A percentile compares a stretch with the other conserved stretches of the same genome.
Conservation (phyloP, 2,888 invertebrate genomes). For the Cephonodes hylas region DNA sequence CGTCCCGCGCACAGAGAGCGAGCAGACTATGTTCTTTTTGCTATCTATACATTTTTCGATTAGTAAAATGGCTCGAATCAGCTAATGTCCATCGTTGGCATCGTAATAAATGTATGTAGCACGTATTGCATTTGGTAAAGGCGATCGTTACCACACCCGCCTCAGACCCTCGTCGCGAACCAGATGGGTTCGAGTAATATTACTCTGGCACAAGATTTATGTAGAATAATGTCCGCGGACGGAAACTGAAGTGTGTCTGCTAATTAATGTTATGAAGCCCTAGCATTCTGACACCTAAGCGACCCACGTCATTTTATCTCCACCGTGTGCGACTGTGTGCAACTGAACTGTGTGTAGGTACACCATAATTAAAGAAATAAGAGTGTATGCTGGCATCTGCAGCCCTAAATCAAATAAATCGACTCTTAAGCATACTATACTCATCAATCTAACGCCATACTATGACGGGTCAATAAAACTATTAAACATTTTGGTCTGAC, state of each 20-base stretch:
- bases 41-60: background rate
- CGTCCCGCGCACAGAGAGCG: background rate
- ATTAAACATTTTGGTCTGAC: too few species aligned
- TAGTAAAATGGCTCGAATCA: background rate
- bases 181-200: conserved; percentile 31
- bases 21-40: background rate
- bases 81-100: background rate
- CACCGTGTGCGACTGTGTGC: too few species aligned
- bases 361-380: too few species aligned
- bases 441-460: too few species aligned
- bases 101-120: background rate
- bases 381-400: too few species aligned
- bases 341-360: too few species aligned
- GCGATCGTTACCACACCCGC: conserved; percentile 30
- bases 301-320: background rate
- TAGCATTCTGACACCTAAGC: background rate
- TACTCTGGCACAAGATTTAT: conserved; percentile 14
- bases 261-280: background rate
- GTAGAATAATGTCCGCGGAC: background rate
- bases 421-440: too few species aligned
- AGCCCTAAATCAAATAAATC: too few species aligned
- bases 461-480: too few species aligned
- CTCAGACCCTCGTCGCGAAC: conserved; percentile 50
- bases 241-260: background rate
- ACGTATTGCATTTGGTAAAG: background rate